Evolutionary conservation across 2,888 invertebrate genomes (phyloP).

Genomic region (Sepioteuthis lessoniana): DNA sequence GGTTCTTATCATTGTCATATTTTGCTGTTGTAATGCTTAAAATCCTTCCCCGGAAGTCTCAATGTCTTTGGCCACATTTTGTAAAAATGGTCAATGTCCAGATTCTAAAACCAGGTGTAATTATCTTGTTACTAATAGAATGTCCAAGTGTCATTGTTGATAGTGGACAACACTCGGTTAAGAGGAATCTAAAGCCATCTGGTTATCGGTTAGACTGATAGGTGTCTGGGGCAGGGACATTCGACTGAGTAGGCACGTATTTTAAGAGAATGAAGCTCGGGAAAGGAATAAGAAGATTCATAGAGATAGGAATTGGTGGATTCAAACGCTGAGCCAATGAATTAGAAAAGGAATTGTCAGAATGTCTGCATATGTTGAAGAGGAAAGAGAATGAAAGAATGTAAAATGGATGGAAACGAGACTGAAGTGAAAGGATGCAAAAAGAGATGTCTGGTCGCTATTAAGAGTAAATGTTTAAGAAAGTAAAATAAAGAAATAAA

Average conservation of each 20-base stretch:
- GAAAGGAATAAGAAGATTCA: not conserved
- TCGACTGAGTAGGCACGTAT: not conserved
- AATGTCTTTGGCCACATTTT: not conserved
- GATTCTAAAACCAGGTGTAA: not conserved
- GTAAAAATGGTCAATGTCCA: not conserved
- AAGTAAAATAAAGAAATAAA: not conserved
- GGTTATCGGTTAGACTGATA: not conserved
- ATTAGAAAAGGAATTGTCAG: not conserved
- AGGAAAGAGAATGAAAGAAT: not conserved
- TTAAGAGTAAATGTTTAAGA: not conserved
- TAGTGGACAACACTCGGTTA: not conserved
- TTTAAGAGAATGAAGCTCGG: not conserved
- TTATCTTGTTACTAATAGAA: not conserved
- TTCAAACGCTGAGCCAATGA: not conserved
- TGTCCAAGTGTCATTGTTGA: constrained; percentile 33
- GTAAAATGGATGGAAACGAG: not conserved
- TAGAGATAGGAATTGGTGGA: not conserved
- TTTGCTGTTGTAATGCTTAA: not conserved
- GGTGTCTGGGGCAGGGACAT: not conserved
- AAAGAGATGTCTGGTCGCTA: not conserved
- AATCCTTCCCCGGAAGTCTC: not conserved
- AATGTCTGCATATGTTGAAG: not conserved
- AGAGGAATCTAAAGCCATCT: not conserved
- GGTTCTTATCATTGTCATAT: not conserved
- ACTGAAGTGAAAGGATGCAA: not conserved